A percentile compares a stretch with the other conserved stretches of the same genome.
Evolutionary conservation across 2,888 invertebrate species (phyloP).

Genomic region (Ptychoptera albimana): DNA sequence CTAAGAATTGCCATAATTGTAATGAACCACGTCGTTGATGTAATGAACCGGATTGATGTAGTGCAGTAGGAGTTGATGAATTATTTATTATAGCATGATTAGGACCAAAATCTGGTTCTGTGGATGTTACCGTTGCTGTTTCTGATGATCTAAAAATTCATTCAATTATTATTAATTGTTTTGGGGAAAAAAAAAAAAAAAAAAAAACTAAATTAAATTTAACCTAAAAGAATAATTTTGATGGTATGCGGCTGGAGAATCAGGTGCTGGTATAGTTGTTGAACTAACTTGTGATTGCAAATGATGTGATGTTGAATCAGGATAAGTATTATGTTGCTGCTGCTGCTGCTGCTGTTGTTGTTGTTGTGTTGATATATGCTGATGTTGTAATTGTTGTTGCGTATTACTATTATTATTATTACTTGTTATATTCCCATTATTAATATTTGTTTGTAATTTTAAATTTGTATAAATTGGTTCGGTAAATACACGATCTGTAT

Average conservation of each 20-base stretch:
- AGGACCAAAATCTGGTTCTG: slow-evolving; percentile 2
- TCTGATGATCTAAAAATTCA: neutral
- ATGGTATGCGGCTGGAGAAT: neutral
- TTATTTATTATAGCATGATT: neutral
- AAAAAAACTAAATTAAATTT: neutral
- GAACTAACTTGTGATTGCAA: slow-evolving; percentile 5
- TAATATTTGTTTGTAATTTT: too few species aligned
- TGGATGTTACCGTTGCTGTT: slow-evolving; percentile 1
- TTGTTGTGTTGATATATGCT: neutral
- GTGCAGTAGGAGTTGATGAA: neutral
- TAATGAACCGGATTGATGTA: slow-evolving; percentile 17
- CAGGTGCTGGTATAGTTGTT: neutral
- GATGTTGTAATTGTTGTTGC: too few species aligned
- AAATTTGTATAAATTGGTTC: neutral
- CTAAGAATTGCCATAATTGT: slow-evolving; percentile 91
- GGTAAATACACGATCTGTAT: slow-evolving; percentile 3
- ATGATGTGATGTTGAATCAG: slow-evolving; percentile 6
- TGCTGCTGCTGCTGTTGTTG: slow-evolving; percentile 14
- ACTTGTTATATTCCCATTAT: too few species aligned
- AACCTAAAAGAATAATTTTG: neutral
- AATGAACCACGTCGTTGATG: slow-evolving; percentile 65
- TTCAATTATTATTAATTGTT: neutral
- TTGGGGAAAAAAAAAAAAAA: neutral
- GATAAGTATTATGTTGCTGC: slow-evolving; percentile 17
- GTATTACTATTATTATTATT: too few species aligned